Percentiles rank a stretch among this genome's conserved stretches.
phyloP scores from a whole-genome alignment of 2,113 vertebrate genomes.

The Odontesthes bonariensis region DNA sequence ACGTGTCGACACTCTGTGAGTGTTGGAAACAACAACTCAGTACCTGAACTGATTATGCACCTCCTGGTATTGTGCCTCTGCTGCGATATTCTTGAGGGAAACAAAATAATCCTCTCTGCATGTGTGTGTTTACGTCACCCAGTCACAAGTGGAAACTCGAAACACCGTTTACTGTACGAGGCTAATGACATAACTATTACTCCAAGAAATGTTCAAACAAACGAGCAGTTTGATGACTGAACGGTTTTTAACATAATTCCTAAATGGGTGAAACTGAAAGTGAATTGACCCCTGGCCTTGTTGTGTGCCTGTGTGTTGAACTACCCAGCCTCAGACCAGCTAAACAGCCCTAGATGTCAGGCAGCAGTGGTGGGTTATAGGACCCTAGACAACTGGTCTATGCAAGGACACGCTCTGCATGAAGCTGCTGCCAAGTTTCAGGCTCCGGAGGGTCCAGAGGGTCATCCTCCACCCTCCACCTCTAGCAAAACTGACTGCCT shows the following conservation, averaged over 20 bases:
- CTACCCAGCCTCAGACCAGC: slow-evolving; percentile 68
- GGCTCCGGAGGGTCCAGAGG: slow-evolving; percentile 42
- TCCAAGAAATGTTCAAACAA: slow-evolving; percentile 25
- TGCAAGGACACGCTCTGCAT: slow-evolving; percentile 56
- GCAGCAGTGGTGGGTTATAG: slow-evolving; percentile 71
- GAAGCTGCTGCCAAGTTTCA: slow-evolving; percentile 57
- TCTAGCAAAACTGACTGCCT: slow-evolving; percentile 42
- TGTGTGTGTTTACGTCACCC: slow-evolving; percentile 3
- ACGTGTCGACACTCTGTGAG: neutral
- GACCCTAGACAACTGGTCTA: slow-evolving; percentile 68
- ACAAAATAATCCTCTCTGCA: slow-evolving; percentile 44
- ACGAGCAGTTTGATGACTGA: slow-evolving; percentile 16
- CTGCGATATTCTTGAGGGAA: slow-evolving; percentile 47
- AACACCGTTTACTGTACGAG: slow-evolving; percentile 14
- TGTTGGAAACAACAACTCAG: slow-evolving; percentile 12
- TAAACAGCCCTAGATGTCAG: slow-evolving; percentile 74
- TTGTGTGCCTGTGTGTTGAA: slow-evolving; percentile 57
- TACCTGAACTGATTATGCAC: slow-evolving; percentile 22
- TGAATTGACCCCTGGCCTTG: slow-evolving; percentile 59
- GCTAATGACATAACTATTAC: neutral
- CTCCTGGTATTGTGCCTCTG: slow-evolving; percentile 52
- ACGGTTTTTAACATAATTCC: slow-evolving; percentile 22
- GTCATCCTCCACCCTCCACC: slow-evolving; percentile 51
- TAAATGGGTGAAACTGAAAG: slow-evolving; percentile 67
- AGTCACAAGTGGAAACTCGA: slow-evolving; percentile 7